A percentile compares a stretch with the other conserved stretches of the same genome.
phyloP scores from a whole-genome alignment of 2,888 invertebrate species.

The Heteromurus nitidus region DNA sequence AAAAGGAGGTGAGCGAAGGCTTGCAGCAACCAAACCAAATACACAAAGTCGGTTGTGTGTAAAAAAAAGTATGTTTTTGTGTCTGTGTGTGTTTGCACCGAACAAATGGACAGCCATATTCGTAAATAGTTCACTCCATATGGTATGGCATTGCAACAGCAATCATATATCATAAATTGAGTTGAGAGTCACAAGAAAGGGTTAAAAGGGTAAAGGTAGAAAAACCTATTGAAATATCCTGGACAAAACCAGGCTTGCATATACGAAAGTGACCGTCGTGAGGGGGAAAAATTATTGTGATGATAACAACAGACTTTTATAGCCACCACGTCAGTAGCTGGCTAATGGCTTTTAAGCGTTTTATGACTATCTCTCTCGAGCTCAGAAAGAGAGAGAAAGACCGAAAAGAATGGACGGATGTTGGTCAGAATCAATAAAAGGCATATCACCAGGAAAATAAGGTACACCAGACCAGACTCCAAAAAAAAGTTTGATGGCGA shows the following conservation, averaged over 20 bases:
- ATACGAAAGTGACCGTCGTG: slow-evolving; percentile 20
- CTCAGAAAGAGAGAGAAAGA: background rate
- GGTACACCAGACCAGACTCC: slow-evolving; percentile 12
- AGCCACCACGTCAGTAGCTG: slow-evolving; percentile 29
- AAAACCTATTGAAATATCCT: slow-evolving; percentile 18
- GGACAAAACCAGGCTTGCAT: no score
- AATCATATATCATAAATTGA: background rate
- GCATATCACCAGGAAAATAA: slow-evolving; percentile 5
- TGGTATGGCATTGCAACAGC: background rate
- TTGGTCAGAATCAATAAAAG: slow-evolving; percentile 14
- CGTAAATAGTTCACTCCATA: background rate
- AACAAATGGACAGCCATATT: background rate
- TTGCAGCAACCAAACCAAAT: no score
- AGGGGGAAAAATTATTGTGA: slow-evolving; percentile 44
- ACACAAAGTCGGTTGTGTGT: no score
- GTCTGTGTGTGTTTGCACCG: no score
- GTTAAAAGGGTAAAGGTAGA: background rate
- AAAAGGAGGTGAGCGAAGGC: no score
- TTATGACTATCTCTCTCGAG: slow-evolving; percentile 41
- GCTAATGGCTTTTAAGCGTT: slow-evolving; percentile 50
- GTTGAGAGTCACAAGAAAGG: no score
- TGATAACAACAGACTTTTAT: slow-evolving; percentile 32
- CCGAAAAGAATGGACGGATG: background rate
- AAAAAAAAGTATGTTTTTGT: no score
- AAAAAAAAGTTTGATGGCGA: slow-evolving; percentile 4